Conservation (phyloP, 2,888 invertebrate genomes). For the Apoderus coryli region DNA sequence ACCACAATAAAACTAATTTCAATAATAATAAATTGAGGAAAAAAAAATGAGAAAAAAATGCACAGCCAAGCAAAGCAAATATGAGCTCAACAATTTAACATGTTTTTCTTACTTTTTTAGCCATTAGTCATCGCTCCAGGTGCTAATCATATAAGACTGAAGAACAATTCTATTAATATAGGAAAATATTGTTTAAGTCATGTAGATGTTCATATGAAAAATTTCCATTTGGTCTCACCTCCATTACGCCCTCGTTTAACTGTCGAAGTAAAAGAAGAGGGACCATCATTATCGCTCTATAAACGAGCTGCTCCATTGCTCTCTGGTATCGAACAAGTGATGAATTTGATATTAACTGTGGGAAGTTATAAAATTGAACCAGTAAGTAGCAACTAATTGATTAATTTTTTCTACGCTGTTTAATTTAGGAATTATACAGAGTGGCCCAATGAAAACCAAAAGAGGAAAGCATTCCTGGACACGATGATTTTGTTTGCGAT, state of each 20-base stretch:
- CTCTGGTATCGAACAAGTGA: slow-evolving; percentile 66
- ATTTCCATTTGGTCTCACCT: slow-evolving; percentile 59
- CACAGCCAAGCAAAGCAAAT: no score
- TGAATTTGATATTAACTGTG: slow-evolving; percentile 59
- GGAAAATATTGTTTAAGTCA: slow-evolving; percentile 61
- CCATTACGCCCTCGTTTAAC: slow-evolving; percentile 38
- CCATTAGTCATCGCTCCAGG: slow-evolving; percentile 41
- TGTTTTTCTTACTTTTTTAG: slow-evolving; percentile 22
- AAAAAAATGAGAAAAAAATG: no score
- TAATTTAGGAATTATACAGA: background rate
- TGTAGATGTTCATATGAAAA: slow-evolving; percentile 47
- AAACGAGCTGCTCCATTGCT: slow-evolving; percentile 54
- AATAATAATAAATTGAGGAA: no score
- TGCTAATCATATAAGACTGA: slow-evolving; percentile 45
- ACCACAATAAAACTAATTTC: no score
- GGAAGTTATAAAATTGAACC: slow-evolving; percentile 62
- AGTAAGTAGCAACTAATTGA: slow-evolving; percentile 34
- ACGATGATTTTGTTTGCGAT: no score
- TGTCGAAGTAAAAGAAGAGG: slow-evolving; percentile 33
- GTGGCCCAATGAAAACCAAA: slow-evolving; percentile 2
- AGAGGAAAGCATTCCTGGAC: no score
- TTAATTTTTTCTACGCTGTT: background rate
- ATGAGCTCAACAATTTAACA: no score
- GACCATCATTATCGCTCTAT: slow-evolving; percentile 34
- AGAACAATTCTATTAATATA: slow-evolving; percentile 44